Evolutionary conservation across 2,888 invertebrate genomes (phyloP).

Genomic region (Sinotaia quadrata): DNA sequence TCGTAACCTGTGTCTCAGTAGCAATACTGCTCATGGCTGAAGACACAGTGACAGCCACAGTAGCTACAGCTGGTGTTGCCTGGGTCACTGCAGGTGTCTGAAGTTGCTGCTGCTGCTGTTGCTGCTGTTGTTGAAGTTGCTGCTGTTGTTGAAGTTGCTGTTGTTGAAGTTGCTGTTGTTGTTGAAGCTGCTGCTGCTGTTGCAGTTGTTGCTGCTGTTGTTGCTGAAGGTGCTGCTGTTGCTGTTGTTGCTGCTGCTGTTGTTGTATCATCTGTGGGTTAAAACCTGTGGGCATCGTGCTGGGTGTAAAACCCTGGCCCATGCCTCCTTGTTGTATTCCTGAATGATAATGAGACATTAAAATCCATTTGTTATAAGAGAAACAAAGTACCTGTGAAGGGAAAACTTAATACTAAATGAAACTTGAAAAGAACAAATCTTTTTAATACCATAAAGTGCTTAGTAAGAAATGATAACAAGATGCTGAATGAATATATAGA

Average conservation of each 20-base stretch:
- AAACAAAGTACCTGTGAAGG: no score
- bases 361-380: no score
- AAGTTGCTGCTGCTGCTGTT: slow-evolving; percentile 15
- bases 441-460: no score
- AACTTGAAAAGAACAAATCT: no score
- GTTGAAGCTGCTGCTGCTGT: slow-evolving; percentile 23
- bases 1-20: no score
- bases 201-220: slow-evolving; percentile 17
- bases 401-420: no score
- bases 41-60: no score
- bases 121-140: background rate
- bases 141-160: background rate
- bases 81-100: slow-evolving; percentile 49
- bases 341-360: no score
- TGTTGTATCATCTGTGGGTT: slow-evolving; percentile 42
- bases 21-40: no score
- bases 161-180: slow-evolving; percentile 6
- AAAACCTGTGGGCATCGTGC: slow-evolving; percentile 57
- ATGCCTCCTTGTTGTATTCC: slow-evolving; percentile 32
- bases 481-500: no score
- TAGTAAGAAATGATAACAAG: no score
- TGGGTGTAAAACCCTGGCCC: slow-evolving; percentile 56
- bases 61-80: no score
- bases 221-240: slow-evolving; percentile 30
- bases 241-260: slow-evolving; percentile 35